Percentiles rank a stretch among this genome's conserved stretches.
phyloP scores from a whole-genome alignment of 1,140 invertebrate genomes.

The Papilio polytes region DNA sequence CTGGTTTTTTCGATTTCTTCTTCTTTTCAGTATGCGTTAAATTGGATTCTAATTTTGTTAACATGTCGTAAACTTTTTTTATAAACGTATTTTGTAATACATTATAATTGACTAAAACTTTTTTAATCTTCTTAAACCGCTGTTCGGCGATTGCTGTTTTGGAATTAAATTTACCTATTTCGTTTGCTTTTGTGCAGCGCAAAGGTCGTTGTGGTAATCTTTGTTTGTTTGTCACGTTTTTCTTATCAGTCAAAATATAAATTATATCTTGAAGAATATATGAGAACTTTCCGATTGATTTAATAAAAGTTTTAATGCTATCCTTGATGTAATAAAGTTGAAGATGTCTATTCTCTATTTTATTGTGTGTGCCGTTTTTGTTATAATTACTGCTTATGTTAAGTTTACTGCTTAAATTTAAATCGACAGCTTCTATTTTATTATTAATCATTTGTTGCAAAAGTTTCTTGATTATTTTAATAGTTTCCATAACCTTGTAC shows the following conservation, averaged over 20 bases:
- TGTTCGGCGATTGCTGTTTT: constrained; percentile 39
- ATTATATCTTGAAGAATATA: constrained; percentile 63
- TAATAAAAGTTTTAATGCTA: constrained; percentile 60
- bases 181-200: constrained; percentile 39
- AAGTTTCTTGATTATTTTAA: constrained; percentile 66
- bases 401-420: constrained; percentile 50
- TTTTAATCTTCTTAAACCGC: constrained; percentile 58
- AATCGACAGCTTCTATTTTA: constrained; percentile 45
- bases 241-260: constrained; percentile 49
- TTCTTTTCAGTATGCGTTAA: constrained; percentile 36
- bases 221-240: constrained; percentile 35
- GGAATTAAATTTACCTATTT: constrained; percentile 31
- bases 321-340: constrained; percentile 68
- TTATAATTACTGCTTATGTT: constrained; percentile 56
- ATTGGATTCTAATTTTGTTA: constrained; percentile 53
- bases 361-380: constrained; percentile 37
- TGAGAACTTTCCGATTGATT: constrained; percentile 65
- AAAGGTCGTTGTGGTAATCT: constrained; percentile 33
- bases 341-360: constrained; percentile 50
- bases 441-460: constrained; percentile 51
- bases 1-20: constrained; percentile 43
- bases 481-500: constrained; percentile 56
- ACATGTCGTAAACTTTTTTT: constrained; percentile 60
- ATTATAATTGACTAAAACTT: constrained; percentile 61
- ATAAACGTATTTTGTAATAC: constrained; percentile 67